Base-by-base conservation (phyloP, 1,140 invertebrate genomes). In the Temnothorax curvispinosus region DNA sequence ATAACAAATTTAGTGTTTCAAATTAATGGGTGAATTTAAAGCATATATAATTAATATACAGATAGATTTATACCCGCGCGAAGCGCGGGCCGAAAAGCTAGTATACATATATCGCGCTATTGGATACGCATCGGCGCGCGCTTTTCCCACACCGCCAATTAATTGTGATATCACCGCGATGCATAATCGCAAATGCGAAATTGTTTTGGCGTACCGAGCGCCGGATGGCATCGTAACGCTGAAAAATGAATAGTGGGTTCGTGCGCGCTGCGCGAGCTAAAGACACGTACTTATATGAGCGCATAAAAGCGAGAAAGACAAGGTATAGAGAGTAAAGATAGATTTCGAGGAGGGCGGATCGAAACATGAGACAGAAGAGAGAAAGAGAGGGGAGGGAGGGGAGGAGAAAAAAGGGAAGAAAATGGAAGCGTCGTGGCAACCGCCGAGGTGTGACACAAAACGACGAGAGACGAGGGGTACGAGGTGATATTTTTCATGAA, bases 401-500 rank as follows among this genome's bases (percentile, higher is more conserved):
- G 52, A 58, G 2, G 9, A 3, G 21, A 35, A 60, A 35, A 50
- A n/a, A 75, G 32, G 50, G 64, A 27, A 52, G 47, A 72, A 67
- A 76, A 38, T 67, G 54, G 69, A 11, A 21, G 21, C 69, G 13
- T 80, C 60, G 86, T 67, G 72, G 76, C 44, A 88, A 81, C 52
- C 67, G 86, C 50, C 76, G 86, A 87, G 76, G 81, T 89, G 85
- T 86, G 86, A 89, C 90, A 90, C 87, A 87, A 65, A 91, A 89
- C 87, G 62, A 86, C 76, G 65, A 44, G 78, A 32, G 52, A 82
- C 82, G 76, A 80, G 81, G 88, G 86, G 72, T 87, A 87, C 86
- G 64, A 78, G 89, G 60, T 89, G 72, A 91, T 91, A 91, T 91
- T 91, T 91, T 88, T 91, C 90, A 69, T 54, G 85, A 90, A 92